Evolutionary conservation across 2,888 invertebrate species (phyloP).

Genomic region (Philaethria dido): DNA sequence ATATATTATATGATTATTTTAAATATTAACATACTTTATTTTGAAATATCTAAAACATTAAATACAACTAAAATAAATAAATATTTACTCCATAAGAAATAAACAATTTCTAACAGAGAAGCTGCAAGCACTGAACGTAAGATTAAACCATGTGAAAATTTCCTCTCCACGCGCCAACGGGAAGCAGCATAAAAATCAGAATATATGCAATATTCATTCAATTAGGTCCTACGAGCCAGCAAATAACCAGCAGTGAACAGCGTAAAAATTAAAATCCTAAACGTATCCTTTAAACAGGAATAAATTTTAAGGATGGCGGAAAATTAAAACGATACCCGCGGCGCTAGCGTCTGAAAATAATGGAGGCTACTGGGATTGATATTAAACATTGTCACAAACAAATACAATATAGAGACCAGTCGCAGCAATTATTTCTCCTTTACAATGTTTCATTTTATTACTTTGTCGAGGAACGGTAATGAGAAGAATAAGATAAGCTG

Average conservation of each 20-base stretch:
- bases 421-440: conserved; percentile 31
- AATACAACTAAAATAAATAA: not conserved
- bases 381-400: conserved; percentile 55
- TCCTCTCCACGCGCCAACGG: conserved; percentile 11
- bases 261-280: conserved; percentile 52
- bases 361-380: conserved; percentile 49
- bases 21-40: no score
- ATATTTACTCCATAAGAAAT: not conserved
- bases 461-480: conserved; percentile 20
- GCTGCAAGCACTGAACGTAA: conserved; percentile 3
- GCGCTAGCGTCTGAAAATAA: conserved; percentile 56
- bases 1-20: not conserved
- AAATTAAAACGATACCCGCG: conserved; percentile 67
- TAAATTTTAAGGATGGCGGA: conserved; percentile 64
- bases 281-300: conserved; percentile 54
- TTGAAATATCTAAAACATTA: not conserved
- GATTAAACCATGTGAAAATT: conserved; percentile 27
- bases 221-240: conserved; percentile 45
- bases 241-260: conserved; percentile 41
- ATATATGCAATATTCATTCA: conserved; percentile 43
- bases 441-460: conserved; percentile 20
- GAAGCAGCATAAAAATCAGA: conserved; percentile 30
- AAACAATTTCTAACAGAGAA: not conserved
- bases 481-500: conserved; percentile 23
- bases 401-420: conserved; percentile 31